Percentiles rank a stretch among this genome's conserved stretches.
phyloP scores from a whole-genome alignment of 2,797 vertebrate genomes.

The Lepilemur septentrionalis region DNA sequence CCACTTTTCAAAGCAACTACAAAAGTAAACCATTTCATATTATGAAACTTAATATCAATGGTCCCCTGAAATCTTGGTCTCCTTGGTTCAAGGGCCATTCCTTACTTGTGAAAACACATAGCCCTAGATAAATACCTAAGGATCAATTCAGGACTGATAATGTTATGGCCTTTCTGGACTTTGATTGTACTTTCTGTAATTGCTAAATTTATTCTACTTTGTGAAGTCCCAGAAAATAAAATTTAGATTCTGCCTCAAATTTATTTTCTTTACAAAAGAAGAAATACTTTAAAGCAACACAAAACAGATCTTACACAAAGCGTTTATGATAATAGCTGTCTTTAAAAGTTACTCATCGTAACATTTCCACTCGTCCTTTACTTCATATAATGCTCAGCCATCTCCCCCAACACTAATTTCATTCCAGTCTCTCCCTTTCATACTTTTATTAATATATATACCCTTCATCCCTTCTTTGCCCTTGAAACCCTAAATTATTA shows the following conservation, averaged over 20 bases:
- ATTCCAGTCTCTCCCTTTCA: not conserved
- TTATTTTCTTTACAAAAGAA: not conserved
- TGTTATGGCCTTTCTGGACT: not conserved
- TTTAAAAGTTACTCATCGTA: not conserved
- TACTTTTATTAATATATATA: not conserved
- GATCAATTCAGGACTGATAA: not conserved
- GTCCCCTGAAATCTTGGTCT: not conserved
- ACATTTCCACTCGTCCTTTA: accelerated
- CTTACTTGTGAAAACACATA: not conserved
- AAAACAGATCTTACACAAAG: not conserved
- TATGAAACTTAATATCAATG: not conserved
- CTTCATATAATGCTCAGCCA: accelerated
- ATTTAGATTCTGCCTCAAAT: not conserved
- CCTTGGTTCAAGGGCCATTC: not conserved
- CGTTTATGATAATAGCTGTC: not conserved
- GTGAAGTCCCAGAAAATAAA: not conserved
- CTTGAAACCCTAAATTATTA: not conserved
- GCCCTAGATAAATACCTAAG: not conserved
- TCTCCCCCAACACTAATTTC: not conserved
- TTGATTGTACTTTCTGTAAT: not conserved
- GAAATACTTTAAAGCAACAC: not conserved
- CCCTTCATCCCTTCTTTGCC: not conserved
- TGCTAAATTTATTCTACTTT: not conserved
- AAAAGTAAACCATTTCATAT: not conserved
- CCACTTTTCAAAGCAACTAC: not conserved